These are phyloP conservation scores for Drosophila helvetica DNA, from an alignment of 2,888 invertebrate species.

Conservation along the genomic window DNA sequence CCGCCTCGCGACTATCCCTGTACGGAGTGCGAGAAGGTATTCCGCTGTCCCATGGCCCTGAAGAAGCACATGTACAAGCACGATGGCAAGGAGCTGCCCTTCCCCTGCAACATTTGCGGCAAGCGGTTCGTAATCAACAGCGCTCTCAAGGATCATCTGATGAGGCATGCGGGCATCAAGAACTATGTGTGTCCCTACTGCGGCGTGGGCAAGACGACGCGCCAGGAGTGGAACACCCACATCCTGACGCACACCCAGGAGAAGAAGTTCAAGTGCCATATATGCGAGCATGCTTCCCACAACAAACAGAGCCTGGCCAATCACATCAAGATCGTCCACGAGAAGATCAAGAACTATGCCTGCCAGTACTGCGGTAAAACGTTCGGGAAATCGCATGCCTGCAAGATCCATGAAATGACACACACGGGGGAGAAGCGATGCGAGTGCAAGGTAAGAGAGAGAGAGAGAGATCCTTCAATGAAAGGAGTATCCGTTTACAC, in stretches of 20 bases:
- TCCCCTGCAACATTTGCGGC: conserved; percentile 81
- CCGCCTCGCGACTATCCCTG: conserved; percentile 79
- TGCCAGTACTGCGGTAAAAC: conserved; percentile 81
- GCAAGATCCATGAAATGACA: conserved; percentile 82
- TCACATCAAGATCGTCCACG: conserved; percentile 80
- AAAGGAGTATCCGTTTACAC: neutral
- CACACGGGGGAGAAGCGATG: conserved; percentile 81
- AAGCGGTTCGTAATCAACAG: conserved; percentile 82
- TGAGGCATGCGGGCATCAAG: conserved; percentile 82
- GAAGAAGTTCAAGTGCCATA: conserved; percentile 81
- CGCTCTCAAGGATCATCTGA: conserved; percentile 82
- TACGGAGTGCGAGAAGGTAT: conserved; percentile 80
- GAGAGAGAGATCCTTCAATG: neutral
- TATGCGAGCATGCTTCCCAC: conserved; percentile 80
- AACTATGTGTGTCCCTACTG: conserved; percentile 83
- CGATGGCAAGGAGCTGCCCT: conserved; percentile 81
- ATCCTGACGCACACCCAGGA: conserved; percentile 82
- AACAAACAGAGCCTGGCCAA: conserved; percentile 81
- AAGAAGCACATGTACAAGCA: conserved; percentile 82
- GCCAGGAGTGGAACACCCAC: conserved; percentile 82
- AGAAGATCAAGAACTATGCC: conserved; percentile 81
- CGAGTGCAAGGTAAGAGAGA: conserved; percentile 67
- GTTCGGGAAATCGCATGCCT: conserved; percentile 81
- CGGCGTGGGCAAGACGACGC: conserved; percentile 82
- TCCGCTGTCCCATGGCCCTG: conserved; percentile 81